Evolutionary conservation across 2,797 vertebrate species (phyloP).

Genomic region (Sternotherus odoratus): DNA sequence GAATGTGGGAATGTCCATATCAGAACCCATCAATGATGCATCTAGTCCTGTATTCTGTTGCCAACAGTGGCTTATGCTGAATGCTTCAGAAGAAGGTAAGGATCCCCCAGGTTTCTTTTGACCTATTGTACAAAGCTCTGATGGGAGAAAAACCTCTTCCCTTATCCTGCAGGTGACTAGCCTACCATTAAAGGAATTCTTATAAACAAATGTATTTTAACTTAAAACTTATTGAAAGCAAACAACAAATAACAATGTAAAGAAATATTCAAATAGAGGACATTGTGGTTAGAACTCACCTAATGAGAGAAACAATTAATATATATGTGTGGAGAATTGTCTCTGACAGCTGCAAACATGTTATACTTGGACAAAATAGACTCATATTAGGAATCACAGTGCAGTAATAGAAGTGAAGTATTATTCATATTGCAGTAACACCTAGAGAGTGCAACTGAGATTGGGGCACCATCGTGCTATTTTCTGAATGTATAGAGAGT

Average conservation of each 20-base stretch:
- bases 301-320: not conserved
- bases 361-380: not conserved
- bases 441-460: not conserved
- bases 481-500: not conserved
- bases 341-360: not conserved
- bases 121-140: not conserved
- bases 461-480: not conserved
- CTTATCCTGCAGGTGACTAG: not conserved
- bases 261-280: not conserved
- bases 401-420: not conserved
- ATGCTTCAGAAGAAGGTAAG: not conserved
- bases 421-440: not conserved
- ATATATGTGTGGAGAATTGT: not conserved
- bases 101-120: not conserved
- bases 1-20: not conserved
- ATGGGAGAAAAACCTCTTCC: not conserved
- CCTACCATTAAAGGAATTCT: not conserved
- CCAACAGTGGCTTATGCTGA: not conserved
- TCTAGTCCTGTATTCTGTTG: not conserved
- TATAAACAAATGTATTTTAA: constrained; percentile 22
- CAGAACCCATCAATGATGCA: not conserved
- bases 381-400: not conserved
- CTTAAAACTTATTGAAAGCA: too few relatives aligned
- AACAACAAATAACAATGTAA: not conserved
- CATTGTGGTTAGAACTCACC: not conserved